A percentile compares a stretch with the other conserved stretches of the same genome.
Conservation (phyloP, 1,140 invertebrate species). For the Medauroidea extradentata region DNA sequence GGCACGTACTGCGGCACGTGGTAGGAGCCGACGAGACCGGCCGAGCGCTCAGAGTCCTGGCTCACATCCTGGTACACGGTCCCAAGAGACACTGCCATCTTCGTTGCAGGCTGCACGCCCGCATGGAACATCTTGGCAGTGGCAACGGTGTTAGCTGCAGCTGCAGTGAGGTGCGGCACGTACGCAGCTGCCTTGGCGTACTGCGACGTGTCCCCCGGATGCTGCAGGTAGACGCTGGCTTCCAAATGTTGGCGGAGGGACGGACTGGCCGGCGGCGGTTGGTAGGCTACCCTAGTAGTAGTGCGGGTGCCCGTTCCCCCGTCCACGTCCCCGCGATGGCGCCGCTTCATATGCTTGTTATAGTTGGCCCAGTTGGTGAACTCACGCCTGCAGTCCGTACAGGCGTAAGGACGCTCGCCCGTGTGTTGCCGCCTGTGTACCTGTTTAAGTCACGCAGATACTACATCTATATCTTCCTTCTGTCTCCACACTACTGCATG, state of each 20-base stretch:
- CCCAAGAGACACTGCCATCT: no score
- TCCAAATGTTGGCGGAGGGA: no score
- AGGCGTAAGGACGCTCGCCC: conserved; percentile 16
- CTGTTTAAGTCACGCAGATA: no score
- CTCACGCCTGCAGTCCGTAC: conserved; percentile 12
- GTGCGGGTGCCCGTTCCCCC: not conserved
- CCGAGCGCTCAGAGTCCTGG: not conserved
- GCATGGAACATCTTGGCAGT: conserved; percentile 7
- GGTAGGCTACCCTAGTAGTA: not conserved
- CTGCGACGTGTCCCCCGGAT: not conserved
- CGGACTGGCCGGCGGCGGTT: no score
- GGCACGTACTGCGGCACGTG: conserved; percentile 11
- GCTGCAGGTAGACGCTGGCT: not conserved
- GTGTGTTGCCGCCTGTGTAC: conserved; percentile 15
- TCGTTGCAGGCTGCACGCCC: not conserved
- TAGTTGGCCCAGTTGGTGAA: conserved; percentile 20
- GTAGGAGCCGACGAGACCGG: conserved; percentile 2
- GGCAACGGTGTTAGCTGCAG: not conserved
- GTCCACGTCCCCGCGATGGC: conserved; percentile 4
- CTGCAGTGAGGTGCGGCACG: not conserved
- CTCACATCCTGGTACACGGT: not conserved
- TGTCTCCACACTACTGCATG: no score
- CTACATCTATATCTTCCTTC: no score
- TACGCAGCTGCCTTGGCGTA: no score
- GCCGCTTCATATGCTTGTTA: conserved; percentile 17